Conservation (phyloP, 2,113 vertebrate genomes). For the Megaleporinus macrocephalus region DNA sequence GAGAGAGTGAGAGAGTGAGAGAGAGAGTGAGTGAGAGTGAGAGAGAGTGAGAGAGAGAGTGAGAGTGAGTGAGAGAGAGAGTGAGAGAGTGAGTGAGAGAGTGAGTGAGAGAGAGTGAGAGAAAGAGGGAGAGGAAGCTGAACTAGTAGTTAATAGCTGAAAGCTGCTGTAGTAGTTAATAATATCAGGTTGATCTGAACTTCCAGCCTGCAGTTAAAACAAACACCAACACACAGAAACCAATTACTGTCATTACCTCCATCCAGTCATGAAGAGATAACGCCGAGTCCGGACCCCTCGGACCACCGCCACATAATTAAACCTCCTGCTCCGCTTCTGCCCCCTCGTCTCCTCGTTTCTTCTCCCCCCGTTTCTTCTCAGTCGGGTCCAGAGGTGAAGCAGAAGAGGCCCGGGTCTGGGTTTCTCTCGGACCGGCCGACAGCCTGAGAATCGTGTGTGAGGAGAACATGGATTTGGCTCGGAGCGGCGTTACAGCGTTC, state of each 20-base stretch:
- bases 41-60: too few relatives aligned
- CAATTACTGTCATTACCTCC: conserved; percentile 42
- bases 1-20: not conserved
- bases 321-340: not conserved
- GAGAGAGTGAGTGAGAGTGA: not conserved
- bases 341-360: not conserved
- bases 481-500: conserved; percentile 36
- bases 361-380: not conserved
- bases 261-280: conserved; percentile 31
- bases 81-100: too few relatives aligned
- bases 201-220: conserved; percentile 30
- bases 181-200: conserved; percentile 24
- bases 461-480: conserved; percentile 43
- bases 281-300: not conserved
- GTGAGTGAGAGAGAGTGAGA: not conserved
- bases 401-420: not conserved
- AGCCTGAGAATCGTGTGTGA: conserved; percentile 39
- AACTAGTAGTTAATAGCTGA: too few relatives aligned
- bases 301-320: not conserved
- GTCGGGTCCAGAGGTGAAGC: not conserved
- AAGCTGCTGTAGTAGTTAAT: too few relatives aligned
- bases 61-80: too few relatives aligned
- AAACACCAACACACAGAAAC: conserved; percentile 40
- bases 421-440: conserved; percentile 25
- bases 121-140: conserved; percentile 23